Percentiles rank a stretch among this genome's conserved stretches.
phyloP scores from a whole-genome alignment of 2,113 vertebrate species.

The Ivindomyrus marchei region DNA sequence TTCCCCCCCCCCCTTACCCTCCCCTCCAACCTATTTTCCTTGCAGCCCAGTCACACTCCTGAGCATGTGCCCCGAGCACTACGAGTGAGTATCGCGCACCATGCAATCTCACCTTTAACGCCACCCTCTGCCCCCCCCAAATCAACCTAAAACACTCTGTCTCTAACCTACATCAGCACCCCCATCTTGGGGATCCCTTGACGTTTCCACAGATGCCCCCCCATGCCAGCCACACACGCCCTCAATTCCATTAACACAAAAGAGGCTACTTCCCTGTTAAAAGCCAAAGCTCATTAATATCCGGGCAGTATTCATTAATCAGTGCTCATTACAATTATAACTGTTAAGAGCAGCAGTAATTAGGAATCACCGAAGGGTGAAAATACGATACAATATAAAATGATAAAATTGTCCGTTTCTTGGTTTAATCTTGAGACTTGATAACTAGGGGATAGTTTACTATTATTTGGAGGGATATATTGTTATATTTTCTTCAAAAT shows the following conservation, averaged over 20 bases:
- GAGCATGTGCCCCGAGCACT: neutral
- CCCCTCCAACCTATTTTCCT: neutral
- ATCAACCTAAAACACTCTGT: too few relatives aligned
- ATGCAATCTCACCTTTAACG: neutral
- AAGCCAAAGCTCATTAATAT: neutral
- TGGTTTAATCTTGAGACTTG: neutral
- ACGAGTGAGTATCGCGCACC: neutral
- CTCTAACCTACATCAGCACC: neutral
- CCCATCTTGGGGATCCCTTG: neutral
- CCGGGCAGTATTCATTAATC: neutral
- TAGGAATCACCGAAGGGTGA: neutral
- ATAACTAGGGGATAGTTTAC: neutral
- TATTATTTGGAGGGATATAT: neutral
- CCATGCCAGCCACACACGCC: neutral
- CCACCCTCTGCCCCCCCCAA: too few relatives aligned
- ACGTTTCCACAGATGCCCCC: neutral
- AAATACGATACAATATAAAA: neutral
- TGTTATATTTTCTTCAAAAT: neutral
- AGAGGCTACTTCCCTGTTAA: neutral
- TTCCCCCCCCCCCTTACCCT: accelerated
- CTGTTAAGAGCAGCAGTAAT: neutral
- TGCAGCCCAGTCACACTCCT: neutral
- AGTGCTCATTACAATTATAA: slow-evolving; percentile 3
- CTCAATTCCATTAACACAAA: neutral
- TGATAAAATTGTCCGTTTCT: neutral